Evolutionary conservation across 2,888 invertebrate species (phyloP).

Genomic region (Zaprionus bogoriensis): DNA sequence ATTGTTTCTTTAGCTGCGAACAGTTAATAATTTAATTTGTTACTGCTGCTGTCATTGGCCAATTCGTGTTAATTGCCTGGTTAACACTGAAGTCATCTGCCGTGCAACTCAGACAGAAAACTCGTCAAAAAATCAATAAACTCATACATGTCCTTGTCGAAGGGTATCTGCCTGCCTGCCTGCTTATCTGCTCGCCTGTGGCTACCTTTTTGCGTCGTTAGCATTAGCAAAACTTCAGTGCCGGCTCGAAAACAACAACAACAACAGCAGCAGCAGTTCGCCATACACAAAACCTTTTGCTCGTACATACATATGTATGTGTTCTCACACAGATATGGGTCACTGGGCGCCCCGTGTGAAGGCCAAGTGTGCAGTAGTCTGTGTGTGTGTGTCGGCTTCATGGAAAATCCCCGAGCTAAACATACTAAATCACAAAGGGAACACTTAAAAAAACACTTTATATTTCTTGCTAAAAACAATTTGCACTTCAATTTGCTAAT

Average conservation of each 20-base stretch:
- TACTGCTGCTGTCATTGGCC: not conserved
- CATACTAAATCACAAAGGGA: constrained; percentile 13
- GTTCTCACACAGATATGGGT: constrained; percentile 30
- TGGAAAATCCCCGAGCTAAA: constrained; percentile 50
- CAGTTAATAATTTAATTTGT: not conserved
- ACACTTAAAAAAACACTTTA: constrained; percentile 6
- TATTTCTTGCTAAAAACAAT: constrained; percentile 7
- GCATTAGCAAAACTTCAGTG: constrained; percentile 26
- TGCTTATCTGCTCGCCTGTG: no score
- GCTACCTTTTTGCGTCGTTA: constrained; percentile 14
- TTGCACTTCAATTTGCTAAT: not conserved
- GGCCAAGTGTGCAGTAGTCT: constrained; percentile 25
- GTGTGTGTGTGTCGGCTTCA: constrained; percentile 12
- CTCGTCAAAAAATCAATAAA: constrained; percentile 48
- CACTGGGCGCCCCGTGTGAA: constrained; percentile 39
- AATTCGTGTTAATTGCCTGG: constrained; percentile 5
- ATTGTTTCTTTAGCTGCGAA: not conserved
- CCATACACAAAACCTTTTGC: constrained; percentile 8
- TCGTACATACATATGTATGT: constrained; percentile 3
- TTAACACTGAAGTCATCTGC: constrained; percentile 1
- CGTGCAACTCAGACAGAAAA: not conserved
- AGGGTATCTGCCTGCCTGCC: constrained; percentile 41
- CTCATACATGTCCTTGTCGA: constrained; percentile 54
- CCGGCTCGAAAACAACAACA: constrained; percentile 39
- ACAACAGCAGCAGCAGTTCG: not conserved